Conservation (phyloP, 1,140 invertebrate genomes). For the Glossosoma conforme region DNA sequence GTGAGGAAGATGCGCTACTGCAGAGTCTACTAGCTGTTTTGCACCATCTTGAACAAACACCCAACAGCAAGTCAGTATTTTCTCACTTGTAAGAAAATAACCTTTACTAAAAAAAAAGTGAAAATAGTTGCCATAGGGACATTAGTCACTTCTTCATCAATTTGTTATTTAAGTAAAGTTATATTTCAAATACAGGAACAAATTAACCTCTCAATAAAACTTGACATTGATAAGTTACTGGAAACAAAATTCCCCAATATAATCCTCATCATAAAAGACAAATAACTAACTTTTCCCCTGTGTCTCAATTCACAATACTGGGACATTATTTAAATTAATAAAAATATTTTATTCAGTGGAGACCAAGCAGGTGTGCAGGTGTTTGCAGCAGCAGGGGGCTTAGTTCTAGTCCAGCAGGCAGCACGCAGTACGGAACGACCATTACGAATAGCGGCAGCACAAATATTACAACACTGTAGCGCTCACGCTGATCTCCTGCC, state of each 20-base stretch:
- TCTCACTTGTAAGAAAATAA: too few species aligned
- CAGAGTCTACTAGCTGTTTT: conserved; percentile 10
- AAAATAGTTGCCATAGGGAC: too few species aligned
- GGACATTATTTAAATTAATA: not conserved
- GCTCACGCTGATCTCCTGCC: conserved; percentile 19
- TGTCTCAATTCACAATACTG: too few species aligned
- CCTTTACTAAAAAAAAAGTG: too few species aligned
- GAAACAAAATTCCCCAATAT: too few species aligned
- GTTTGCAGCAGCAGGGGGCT: conserved; percentile 20
- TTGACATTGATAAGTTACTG: too few species aligned
- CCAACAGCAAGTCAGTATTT: not conserved
- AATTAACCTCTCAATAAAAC: too few species aligned
- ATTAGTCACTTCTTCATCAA: too few species aligned
- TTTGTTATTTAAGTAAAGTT: too few species aligned
- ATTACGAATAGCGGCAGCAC: conserved; percentile 15
- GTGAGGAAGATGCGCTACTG: conserved; percentile 17
- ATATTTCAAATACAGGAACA: too few species aligned
- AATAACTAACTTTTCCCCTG: too few species aligned
- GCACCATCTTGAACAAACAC: conserved; percentile 19
- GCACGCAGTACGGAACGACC: conserved; percentile 11
- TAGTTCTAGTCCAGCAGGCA: conserved; percentile 16
- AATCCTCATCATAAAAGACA: too few species aligned
- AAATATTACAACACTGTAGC: conserved; percentile 14
- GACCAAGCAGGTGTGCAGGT: conserved; percentile 4
- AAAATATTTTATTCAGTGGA: not conserved